Evolutionary conservation across 2,797 vertebrate genomes (phyloP), one percentile per base, ranked within the genome.

Genomic region (Lutjanus campechanus): DNA sequence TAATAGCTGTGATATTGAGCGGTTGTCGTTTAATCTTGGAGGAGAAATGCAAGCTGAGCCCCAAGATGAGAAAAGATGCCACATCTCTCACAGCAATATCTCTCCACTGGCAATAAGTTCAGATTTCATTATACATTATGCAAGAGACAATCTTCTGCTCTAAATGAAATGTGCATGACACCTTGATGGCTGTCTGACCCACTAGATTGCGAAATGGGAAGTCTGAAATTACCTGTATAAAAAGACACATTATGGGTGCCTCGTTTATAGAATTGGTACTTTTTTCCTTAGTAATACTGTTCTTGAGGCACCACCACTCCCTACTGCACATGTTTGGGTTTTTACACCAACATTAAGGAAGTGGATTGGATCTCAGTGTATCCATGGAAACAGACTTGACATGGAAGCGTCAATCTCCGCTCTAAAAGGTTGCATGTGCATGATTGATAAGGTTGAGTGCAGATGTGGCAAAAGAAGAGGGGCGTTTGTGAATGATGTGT

Each of bases 111-210:
- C 85, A 89, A 89, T 90, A 88, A 89, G 76, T 87, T 85, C 66
- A 89, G 85, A 91, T 91, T 91, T 90, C 86, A 90, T 91, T 89
- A 91, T 93, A 77, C 90, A 93, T 93, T 91, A 93, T 92, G 88
- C 90, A 94, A 84, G 86, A 89, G 84, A 84, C 89, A 92, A 94
- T 94, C 88, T 92, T 86, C 76, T 43, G 59, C 81, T 82, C 68
- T 81, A 84, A 88, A 92, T 91, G 87, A 92, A 92, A 94, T 85
- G 88, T 86, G 77, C 73, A 78, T 65, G 82, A 69, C 87, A 86
- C 88, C 82, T 73, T 12, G 64, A 83, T 79, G 76, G 73, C 81
- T 83, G 80, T 79, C 72, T 89, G 91, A 89, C 85, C 84, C 63
- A 12, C 29, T 16, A 77, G 72, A 85, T 78, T 74, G 76, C 76